A percentile compares a stretch with the other conserved stretches of the same genome.
These are phyloP conservation scores for Rhinoraja longicauda DNA, from an alignment of 2,797 vertebrate species.

Conservation along the genomic window DNA sequence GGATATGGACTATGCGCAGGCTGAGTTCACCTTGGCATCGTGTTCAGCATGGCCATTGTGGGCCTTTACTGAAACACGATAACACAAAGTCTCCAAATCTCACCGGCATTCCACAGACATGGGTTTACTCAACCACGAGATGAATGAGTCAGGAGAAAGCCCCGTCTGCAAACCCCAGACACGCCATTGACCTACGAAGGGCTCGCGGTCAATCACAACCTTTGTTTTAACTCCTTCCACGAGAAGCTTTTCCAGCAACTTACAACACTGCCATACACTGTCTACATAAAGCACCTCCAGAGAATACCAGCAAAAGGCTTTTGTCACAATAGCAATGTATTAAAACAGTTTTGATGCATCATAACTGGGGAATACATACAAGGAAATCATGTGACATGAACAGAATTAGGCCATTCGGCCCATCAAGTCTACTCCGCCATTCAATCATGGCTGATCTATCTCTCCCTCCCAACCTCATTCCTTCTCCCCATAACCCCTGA, in stretches of 20 bases:
- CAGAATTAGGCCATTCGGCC: no score
- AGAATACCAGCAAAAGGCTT: not conserved
- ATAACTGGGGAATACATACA: not conserved
- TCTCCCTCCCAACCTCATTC: no score
- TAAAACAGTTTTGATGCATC: slow-evolving; percentile 1
- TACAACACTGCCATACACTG: not conserved
- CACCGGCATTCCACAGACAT: not conserved
- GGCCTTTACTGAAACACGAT: not conserved
- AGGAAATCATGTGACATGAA: no score
- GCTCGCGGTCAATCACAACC: not conserved
- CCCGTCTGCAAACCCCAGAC: not conserved
- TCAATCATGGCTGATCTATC: no score
- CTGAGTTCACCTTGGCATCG: no score
- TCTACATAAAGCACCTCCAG: not conserved
- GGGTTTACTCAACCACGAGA: not conserved
- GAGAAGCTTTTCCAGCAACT: not conserved
- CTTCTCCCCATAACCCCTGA: no score
- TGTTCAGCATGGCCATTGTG: no score
- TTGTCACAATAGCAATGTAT: not conserved
- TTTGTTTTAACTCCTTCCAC: not conserved
- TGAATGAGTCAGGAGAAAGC: not conserved
- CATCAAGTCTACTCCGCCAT: no score
- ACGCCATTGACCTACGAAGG: not conserved
- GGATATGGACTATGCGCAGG: no score
- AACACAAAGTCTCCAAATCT: not conserved